Evolutionary conservation across 1,140 invertebrate genomes (phyloP).

Genomic region (Drosophila sproati): DNA sequence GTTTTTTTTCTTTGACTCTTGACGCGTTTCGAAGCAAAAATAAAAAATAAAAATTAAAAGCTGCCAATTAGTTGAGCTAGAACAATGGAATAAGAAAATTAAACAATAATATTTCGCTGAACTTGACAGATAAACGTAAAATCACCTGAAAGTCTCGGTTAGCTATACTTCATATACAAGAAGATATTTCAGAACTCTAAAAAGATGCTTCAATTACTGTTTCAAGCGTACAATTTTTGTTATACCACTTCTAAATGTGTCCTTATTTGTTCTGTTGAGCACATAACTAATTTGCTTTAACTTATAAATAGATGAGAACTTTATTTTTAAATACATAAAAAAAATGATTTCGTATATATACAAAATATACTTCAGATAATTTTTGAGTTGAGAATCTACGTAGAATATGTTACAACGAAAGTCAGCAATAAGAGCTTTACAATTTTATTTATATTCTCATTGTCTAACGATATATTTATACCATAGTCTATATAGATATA

Average conservation of each 20-base stretch:
- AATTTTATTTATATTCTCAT: neutral
- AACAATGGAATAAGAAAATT: neutral
- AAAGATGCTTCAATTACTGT: neutral
- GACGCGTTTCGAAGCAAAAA: slow-evolving; percentile 1
- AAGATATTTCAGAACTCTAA: neutral
- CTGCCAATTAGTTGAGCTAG: neutral
- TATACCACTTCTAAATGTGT: too few relatives aligned
- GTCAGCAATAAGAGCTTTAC: neutral
- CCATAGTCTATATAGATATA: neutral
- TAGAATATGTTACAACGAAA: too few relatives aligned
- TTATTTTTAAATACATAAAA: too few relatives aligned
- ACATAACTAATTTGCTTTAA: too few relatives aligned
- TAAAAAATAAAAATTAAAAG: neutral
- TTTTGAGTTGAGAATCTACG: too few relatives aligned
- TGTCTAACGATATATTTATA: slow-evolving; percentile 6
- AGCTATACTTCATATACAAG: too few relatives aligned
- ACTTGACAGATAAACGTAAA: neutral
- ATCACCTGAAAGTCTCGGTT: neutral
- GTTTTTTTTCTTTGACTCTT: slow-evolving; percentile 3
- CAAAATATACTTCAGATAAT: too few relatives aligned
- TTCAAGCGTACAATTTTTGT: neutral
- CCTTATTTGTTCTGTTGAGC: too few relatives aligned
- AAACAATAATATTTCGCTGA: neutral
- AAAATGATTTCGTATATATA: too few relatives aligned
- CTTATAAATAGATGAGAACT: too few relatives aligned